phyloP scores from a whole-genome alignment of 1,140 invertebrate genomes.

The Magallana ariakensis region DNA sequence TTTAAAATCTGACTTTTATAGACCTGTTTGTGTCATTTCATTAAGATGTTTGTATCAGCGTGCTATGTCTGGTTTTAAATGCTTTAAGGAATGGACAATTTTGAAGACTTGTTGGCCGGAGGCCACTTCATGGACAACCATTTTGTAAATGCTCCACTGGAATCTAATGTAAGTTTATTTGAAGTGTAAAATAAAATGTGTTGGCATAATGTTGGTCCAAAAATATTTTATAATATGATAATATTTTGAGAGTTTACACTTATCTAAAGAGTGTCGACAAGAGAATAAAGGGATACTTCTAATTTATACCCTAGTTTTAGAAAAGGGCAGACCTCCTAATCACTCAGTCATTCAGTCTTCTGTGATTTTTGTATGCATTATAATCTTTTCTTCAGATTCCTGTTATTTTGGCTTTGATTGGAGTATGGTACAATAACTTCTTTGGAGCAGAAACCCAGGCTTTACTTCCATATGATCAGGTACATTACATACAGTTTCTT shows the following conservation, averaged over 20 bases:
- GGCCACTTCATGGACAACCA: slow-evolving; percentile 97
- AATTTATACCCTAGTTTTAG: too few species aligned
- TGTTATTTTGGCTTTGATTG: slow-evolving; percentile 94
- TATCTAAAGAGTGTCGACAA: too few species aligned
- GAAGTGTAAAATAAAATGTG: too few species aligned
- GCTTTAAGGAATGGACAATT: slow-evolving; percentile 90
- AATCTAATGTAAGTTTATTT: slow-evolving; percentile 90
- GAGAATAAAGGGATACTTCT: too few species aligned
- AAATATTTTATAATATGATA: too few species aligned
- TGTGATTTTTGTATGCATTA: too few species aligned
- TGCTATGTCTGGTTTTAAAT: neutral
- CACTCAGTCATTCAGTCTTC: too few species aligned
- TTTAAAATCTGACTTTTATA: neutral
- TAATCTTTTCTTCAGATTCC: slow-evolving; percentile 86
- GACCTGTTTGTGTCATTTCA: neutral
- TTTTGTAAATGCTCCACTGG: slow-evolving; percentile 92
- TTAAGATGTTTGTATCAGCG: neutral
- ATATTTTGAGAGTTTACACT: too few species aligned
- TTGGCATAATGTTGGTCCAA: too few species aligned
- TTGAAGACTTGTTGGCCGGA: slow-evolving; percentile 93
- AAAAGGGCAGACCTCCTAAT: too few species aligned
- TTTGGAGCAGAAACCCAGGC: slow-evolving; percentile 97
- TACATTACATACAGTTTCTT: slow-evolving; percentile 55
- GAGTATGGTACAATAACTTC: slow-evolving; percentile 98
- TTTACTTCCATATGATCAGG: slow-evolving; percentile 95